These are phyloP conservation scores for Volucella inanis DNA, from an alignment of 2,888 invertebrate species.

Conservation along the genomic window DNA sequence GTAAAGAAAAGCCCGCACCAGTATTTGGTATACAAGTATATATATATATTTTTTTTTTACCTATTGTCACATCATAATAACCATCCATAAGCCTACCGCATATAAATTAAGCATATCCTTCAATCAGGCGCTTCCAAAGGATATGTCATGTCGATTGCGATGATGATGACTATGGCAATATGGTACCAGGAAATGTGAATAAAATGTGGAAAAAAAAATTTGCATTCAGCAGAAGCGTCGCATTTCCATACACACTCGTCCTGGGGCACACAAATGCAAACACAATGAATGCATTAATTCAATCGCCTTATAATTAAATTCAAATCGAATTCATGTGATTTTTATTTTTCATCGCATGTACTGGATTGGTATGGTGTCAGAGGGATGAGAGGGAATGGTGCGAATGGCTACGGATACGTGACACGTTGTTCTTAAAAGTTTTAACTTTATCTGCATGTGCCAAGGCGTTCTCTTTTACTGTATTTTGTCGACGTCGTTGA, in stretches of 20 bases:
- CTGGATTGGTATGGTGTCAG: background rate
- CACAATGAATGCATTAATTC: conserved; percentile 76
- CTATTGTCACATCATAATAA: conserved; percentile 63
- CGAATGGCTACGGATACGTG: conserved; percentile 68
- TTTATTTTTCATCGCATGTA: conserved; percentile 75
- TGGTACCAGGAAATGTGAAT: conserved; percentile 4
- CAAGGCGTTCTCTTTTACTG: conserved; percentile 5
- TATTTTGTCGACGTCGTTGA: background rate
- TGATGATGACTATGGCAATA: conserved; percentile 2
- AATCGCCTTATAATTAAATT: conserved; percentile 77
- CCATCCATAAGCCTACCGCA: conserved; percentile 68
- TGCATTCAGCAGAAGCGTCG: conserved; percentile 59
- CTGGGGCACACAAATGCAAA: conserved; percentile 2
- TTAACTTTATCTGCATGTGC: conserved; percentile 34
- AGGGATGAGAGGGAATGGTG: too few species aligned
- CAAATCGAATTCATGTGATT: conserved; percentile 77
- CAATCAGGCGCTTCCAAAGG: conserved; percentile 66
- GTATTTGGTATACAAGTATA: too few species aligned
- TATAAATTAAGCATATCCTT: conserved; percentile 71
- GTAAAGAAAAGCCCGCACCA: conserved; percentile 33
- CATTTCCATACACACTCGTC: conserved; percentile 21
- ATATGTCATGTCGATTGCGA: conserved; percentile 26
- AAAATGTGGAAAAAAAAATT: conserved; percentile 18
- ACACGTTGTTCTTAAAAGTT: conserved; percentile 64
- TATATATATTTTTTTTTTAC: conserved; percentile 25